Conservation (phyloP, 2,888 invertebrate genomes). For the Ptilodon capucinus region DNA sequence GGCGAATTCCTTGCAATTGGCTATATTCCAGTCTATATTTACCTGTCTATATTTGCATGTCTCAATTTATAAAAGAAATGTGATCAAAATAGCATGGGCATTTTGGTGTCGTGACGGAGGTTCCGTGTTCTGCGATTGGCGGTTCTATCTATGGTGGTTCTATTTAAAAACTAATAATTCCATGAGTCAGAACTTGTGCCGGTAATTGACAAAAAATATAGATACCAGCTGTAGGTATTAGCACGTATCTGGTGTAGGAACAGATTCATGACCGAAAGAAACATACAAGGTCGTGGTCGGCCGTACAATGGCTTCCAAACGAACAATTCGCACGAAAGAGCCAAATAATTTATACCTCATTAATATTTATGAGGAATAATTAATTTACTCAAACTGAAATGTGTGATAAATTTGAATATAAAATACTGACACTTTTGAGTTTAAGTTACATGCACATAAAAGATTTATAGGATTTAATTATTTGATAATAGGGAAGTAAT, state of each 20-base stretch:
- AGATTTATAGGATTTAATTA: too few species aligned
- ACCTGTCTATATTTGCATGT: slow-evolving; percentile 25
- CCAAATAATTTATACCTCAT: slow-evolving; percentile 36
- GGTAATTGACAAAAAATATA: slow-evolving; percentile 60
- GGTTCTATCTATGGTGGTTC: slow-evolving; percentile 46
- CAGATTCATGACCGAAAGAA: slow-evolving; percentile 58
- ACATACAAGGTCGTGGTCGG: slow-evolving; percentile 67
- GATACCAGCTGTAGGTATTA: slow-evolving; percentile 31
- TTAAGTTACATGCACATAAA: too few species aligned
- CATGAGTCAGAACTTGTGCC: slow-evolving; percentile 60
- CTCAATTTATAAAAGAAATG: slow-evolving; percentile 26
- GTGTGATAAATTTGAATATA: slow-evolving; percentile 5
- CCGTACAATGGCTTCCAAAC: slow-evolving; percentile 67
- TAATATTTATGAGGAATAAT: slow-evolving; percentile 35
- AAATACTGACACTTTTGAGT: not conserved
- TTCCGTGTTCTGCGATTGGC: slow-evolving; percentile 51
- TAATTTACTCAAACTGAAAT: slow-evolving; percentile 11
- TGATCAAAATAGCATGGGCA: slow-evolving; percentile 40
- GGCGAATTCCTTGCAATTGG: slow-evolving; percentile 58
- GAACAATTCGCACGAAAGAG: slow-evolving; percentile 33
- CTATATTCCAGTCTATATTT: slow-evolving; percentile 46
- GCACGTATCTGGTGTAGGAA: slow-evolving; percentile 49
- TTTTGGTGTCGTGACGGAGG: slow-evolving; percentile 27
- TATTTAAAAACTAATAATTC: slow-evolving; percentile 59
- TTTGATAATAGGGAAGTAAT: slow-evolving; percentile 12